phyloP scores from a whole-genome alignment of 2,888 invertebrate species.

The Hipparchia semele region DNA sequence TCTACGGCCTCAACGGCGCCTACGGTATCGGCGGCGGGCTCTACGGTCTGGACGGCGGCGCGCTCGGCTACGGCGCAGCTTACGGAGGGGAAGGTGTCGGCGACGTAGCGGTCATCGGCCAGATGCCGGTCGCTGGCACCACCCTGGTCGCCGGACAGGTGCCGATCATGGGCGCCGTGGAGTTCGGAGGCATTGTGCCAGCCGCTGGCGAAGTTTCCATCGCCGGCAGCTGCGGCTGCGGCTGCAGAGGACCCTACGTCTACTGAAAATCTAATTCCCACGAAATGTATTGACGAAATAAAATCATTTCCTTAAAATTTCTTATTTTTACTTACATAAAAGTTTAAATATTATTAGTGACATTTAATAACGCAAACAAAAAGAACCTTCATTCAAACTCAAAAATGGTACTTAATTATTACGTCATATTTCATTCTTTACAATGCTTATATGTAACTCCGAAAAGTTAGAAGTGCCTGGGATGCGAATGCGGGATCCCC shows the following conservation, averaged over 20 bases:
- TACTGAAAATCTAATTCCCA: slow-evolving; percentile 32
- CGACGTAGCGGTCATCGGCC: slow-evolving; percentile 43
- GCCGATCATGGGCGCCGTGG: slow-evolving; percentile 48
- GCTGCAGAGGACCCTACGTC: slow-evolving; percentile 44
- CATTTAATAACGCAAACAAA: neutral
- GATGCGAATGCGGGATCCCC: too few species aligned
- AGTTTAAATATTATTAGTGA: neutral
- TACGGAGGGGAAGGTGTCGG: slow-evolving; percentile 48
- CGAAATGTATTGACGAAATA: neutral
- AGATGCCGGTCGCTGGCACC: slow-evolving; percentile 49
- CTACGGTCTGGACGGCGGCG: neutral
- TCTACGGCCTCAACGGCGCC: neutral
- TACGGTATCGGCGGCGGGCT: neutral
- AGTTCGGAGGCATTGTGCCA: slow-evolving; percentile 47
- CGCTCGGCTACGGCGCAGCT: slow-evolving; percentile 1
- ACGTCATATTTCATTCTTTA: too few species aligned
- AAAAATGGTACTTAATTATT: too few species aligned
- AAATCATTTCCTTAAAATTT: neutral
- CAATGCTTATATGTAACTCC: too few species aligned
- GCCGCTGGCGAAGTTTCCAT: slow-evolving; percentile 47
- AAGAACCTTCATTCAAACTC: too few species aligned
- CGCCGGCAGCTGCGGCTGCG: slow-evolving; percentile 24
- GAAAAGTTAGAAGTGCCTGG: too few species aligned
- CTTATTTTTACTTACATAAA: neutral
- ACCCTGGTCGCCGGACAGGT: slow-evolving; percentile 45